A percentile compares a stretch with the other conserved stretches of the same genome.
These are phyloP conservation scores for Corapipo altera DNA, from an alignment of 2,113 vertebrate genomes.

Conservation along the genomic window DNA sequence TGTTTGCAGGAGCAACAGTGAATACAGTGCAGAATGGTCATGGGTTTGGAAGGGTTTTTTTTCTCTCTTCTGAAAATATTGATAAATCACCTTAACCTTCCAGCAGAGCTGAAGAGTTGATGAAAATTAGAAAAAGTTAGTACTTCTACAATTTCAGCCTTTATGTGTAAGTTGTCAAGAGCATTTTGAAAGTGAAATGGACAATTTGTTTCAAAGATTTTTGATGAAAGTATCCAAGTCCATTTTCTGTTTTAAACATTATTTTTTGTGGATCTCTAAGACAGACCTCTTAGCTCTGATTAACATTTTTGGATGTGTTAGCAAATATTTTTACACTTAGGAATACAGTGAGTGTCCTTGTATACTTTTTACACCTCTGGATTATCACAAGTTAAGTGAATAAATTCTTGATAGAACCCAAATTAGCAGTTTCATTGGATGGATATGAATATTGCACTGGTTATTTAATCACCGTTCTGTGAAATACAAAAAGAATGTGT, in stretches of 20 bases:
- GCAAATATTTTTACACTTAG: neutral
- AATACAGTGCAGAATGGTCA: neutral
- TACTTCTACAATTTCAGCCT: neutral
- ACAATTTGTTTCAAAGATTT: neutral
- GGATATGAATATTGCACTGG: neutral
- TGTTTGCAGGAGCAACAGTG: neutral
- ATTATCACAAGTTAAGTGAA: neutral
- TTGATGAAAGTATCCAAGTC: neutral
- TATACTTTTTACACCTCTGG: neutral
- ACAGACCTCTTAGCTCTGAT: neutral
- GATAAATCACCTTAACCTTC: neutral
- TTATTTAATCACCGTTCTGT: neutral
- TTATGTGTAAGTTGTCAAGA: neutral
- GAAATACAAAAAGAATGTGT: neutral
- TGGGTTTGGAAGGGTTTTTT: neutral
- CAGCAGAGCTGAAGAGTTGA: neutral
- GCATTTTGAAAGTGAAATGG: neutral
- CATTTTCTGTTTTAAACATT: neutral
- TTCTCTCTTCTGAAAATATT: neutral
- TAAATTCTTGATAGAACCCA: neutral
- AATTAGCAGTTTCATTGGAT: neutral
- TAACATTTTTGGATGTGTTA: neutral
- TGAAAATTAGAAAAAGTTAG: neutral
- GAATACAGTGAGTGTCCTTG: neutral
- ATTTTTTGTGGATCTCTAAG: neutral